These are phyloP conservation scores for Halcyon leucocephala DNA, from an alignment of 2,797 vertebrate species.

Conservation along the genomic window DNA sequence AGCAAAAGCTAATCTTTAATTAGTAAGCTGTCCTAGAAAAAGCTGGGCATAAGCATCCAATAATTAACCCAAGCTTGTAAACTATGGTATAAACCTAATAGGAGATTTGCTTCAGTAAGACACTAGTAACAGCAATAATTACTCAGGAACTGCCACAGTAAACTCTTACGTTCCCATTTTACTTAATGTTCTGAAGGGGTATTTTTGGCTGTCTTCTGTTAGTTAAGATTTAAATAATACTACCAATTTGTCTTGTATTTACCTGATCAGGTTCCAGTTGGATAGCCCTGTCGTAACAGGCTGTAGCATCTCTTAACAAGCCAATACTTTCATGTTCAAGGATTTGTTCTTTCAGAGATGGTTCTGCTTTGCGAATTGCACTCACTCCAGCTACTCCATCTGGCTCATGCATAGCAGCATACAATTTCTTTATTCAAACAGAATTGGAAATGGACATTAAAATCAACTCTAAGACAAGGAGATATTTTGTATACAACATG, in stretches of 20 bases:
- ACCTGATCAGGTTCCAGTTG: slow-evolving; percentile 97
- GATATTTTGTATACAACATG: background rate
- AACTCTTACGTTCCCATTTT: background rate
- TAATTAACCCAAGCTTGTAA: background rate
- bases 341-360: slow-evolving; percentile 96
- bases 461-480: background rate
- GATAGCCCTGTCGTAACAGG: slow-evolving; percentile 96
- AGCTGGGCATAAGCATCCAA: background rate
- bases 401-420: slow-evolving; percentile 97
- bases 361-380: slow-evolving; percentile 92
- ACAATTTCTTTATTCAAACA: slow-evolving; percentile 80
- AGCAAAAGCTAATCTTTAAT: background rate
- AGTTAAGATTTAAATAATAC: background rate
- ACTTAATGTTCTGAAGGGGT: background rate
- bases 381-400: slow-evolving; percentile 97
- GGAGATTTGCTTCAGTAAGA: background rate
- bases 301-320: slow-evolving; percentile 93
- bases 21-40: background rate
- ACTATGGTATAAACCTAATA: background rate
- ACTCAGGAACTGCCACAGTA: background rate
- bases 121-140: background rate
- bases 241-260: background rate
- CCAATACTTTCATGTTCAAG: slow-evolving; percentile 98
- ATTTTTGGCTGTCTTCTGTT: background rate
- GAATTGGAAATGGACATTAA: background rate